Evolutionary conservation across 1,140 invertebrate genomes (phyloP).

Genomic region (Megalopta genalis): DNA sequence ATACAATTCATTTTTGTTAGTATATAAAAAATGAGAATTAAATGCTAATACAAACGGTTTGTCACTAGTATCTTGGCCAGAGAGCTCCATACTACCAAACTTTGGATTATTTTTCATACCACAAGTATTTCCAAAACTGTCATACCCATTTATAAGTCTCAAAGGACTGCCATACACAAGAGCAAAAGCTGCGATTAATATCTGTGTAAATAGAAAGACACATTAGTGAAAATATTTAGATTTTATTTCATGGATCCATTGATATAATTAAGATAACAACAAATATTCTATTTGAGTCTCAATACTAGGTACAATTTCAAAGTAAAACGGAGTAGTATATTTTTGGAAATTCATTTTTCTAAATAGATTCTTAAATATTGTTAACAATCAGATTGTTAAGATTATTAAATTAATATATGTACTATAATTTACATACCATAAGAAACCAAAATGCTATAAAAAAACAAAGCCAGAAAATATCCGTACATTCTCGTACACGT

Average conservation of each 20-base stretch:
- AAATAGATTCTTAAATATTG: constrained; percentile 5
- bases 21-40: not conserved
- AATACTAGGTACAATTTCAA: not conserved
- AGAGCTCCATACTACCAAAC: constrained; percentile 86
- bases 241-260: not conserved
- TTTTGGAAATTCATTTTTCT: not conserved
- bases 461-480: constrained; percentile 90
- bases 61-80: constrained; percentile 89
- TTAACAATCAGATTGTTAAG: not conserved
- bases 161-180: constrained; percentile 93
- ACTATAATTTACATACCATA: constrained; percentile 84
- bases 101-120: constrained; percentile 89
- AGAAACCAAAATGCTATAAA: constrained; percentile 93
- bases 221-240: not conserved
- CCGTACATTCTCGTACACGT: constrained; percentile 87
- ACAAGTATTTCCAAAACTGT: constrained; percentile 98
- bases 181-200: constrained; percentile 92
- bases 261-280: not conserved
- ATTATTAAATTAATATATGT: not conserved
- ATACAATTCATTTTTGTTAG: not conserved
- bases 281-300: not conserved
- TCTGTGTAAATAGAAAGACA: constrained; percentile 79
- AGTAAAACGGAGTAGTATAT: constrained; percentile 17
- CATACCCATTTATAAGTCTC: constrained; percentile 94
- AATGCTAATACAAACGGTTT: constrained; percentile 82